Base-by-base conservation (phyloP, 2,113 vertebrate species). In the Ariopsis seemanni region DNA sequence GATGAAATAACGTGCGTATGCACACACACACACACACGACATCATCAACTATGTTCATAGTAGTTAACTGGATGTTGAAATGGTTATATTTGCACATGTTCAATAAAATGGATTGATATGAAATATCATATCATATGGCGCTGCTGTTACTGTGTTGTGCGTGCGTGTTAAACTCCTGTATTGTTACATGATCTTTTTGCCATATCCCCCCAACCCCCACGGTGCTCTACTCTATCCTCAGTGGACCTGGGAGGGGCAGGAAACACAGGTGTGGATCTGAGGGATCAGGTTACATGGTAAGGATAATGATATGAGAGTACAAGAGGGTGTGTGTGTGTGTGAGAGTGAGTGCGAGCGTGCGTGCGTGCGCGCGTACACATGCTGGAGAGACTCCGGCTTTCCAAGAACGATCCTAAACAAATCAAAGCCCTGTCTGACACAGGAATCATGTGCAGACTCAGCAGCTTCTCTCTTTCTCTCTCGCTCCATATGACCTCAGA, bases 391-490 rank as follows among this genome's bases (percentile, higher is more conserved):
- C 58, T 60, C 71, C 55, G 27, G 74, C 58, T 74, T 69, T 86
- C 65, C 82, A 88, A 75, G 34, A 92, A 85, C 88, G 90, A 88
- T 88, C 88, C 85, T 90, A 89, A 94, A 92, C 91, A 91, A 92
- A 93, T 84, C 86, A 84, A 53, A 83, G 75, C 34, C 85, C 71
- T 58, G 83, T 89, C 82, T 75, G 86, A 92, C 88, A 90, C 87
- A 92, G 87, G 88, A 75, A 25, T 83, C 86, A 90, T 90, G 77
- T 91, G 91, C 91, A 90, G 90, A 86, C 89, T 92, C 91, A 93
- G 91, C 91, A 89, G 6, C 62, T 85, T 85, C 11, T 22, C 78
- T 62, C 42, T 42, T 48, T 60, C 60, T 58, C 52, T 22, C 48
- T 75, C 27, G 2, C 25, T 14, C 48, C 17, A 27, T 60, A 53